phyloP scores from a whole-genome alignment of 1,140 invertebrate genomes.

The Hirudo medicinalis region DNA sequence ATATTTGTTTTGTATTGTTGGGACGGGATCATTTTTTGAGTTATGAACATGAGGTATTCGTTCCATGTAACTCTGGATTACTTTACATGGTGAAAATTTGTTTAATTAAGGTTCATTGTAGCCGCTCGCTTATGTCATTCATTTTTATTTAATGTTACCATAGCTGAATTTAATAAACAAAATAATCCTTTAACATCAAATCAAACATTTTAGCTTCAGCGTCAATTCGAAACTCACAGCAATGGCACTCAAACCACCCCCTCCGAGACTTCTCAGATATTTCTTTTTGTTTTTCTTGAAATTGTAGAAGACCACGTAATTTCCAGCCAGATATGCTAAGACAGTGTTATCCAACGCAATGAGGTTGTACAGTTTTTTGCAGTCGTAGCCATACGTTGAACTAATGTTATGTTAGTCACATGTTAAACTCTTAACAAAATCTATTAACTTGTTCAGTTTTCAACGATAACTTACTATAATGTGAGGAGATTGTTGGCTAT shows the following conservation, averaged over 20 bases:
- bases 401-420: constrained; percentile 24
- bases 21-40: no score
- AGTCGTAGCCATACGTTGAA: constrained; percentile 73
- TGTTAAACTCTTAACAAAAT: background rate
- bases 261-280: constrained; percentile 56
- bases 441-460: background rate
- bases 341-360: constrained; percentile 56
- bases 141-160: no score
- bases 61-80: no score
- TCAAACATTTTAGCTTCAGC: no score
- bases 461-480: background rate
- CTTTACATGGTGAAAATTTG: background rate
- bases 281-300: constrained; percentile 48
- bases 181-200: background rate
- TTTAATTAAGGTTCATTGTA: background rate
- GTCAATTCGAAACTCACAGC: constrained; percentile 45
- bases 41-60: no score
- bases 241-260: constrained; percentile 64
- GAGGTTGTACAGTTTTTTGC: constrained; percentile 62
- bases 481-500: background rate
- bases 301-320: constrained; percentile 62
- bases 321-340: constrained; percentile 63
- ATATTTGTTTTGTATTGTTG: no score
- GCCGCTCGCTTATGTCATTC: no score
- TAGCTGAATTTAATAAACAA: no score